A percentile compares a stretch with the other conserved stretches of the same genome.
phyloP scores from a whole-genome alignment of 30 jellyfish, hydroid and myxozoan species.

The Nemopilema nomurai region DNA sequence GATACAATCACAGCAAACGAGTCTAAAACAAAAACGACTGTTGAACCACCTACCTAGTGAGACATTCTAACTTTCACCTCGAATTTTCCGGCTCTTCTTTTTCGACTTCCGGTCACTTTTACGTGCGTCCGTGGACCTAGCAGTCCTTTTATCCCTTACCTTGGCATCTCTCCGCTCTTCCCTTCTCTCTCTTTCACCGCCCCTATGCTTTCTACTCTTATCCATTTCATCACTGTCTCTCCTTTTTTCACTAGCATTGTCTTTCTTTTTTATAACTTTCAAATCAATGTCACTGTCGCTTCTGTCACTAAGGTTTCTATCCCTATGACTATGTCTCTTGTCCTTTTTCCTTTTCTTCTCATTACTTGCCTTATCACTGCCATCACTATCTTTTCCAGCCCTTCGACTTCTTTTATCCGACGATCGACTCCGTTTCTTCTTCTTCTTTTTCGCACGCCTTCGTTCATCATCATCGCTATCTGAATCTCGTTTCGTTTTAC shows the following conservation, averaged over 20 bases:
- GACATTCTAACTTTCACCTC: slow-evolving; percentile 26
- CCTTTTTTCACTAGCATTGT: background rate
- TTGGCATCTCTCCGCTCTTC: slow-evolving; percentile 4
- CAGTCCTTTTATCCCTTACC: background rate
- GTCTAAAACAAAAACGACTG: background rate
- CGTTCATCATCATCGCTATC: slow-evolving; percentile 18
- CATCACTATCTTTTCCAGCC: background rate
- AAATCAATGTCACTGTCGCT: slow-evolving; percentile 1
- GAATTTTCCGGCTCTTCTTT: slow-evolving; percentile 74
- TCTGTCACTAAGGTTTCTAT: background rate
- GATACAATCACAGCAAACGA: background rate
- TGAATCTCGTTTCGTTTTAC: slow-evolving; percentile 7
- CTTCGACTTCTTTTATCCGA: background rate
- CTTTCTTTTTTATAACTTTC: slow-evolving; percentile 3
- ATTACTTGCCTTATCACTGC: background rate
- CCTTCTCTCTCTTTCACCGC: slow-evolving; percentile 26
- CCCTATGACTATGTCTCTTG: background rate
- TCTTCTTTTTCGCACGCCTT: slow-evolving; percentile 10
- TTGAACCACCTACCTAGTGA: background rate
- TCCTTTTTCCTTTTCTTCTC: slow-evolving; percentile 7
- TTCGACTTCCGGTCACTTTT: slow-evolving; percentile 8
- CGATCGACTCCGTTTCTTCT: background rate
- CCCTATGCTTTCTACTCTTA: slow-evolving; percentile 1
- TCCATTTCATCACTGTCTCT: background rate
- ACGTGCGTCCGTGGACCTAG: background rate